Evolutionary conservation across 2,113 vertebrate species (phyloP).

Genomic region (Thalassarche chlororhynchos): DNA sequence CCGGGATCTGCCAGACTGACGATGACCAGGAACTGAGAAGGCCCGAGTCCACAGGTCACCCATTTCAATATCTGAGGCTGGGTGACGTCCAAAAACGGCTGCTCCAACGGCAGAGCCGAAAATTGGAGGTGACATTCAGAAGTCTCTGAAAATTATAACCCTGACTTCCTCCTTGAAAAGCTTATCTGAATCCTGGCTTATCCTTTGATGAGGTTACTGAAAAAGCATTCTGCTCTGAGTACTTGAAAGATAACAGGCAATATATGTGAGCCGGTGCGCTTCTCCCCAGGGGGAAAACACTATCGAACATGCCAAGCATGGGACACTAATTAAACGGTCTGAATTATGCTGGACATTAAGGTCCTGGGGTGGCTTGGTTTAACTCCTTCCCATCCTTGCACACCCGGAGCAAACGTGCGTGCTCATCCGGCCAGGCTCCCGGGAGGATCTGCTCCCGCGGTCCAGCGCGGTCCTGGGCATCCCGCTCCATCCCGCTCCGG

Average conservation of each 20-base stretch:
- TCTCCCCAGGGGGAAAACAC: slow-evolving; percentile 63
- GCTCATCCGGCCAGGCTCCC: no score
- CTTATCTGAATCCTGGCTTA: slow-evolving; percentile 83
- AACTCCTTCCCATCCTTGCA: neutral
- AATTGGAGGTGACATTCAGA: slow-evolving; percentile 87
- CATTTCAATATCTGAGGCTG: slow-evolving; percentile 82
- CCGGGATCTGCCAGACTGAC: slow-evolving; percentile 62
- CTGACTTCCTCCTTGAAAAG: slow-evolving; percentile 82
- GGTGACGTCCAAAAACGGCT: slow-evolving; percentile 68
- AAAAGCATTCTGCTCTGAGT: slow-evolving; percentile 71
- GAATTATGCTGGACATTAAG: neutral
- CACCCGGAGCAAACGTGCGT: rapidly evolving
- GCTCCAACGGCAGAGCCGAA: slow-evolving; percentile 71
- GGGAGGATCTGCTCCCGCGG: neutral
- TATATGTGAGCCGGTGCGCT: slow-evolving; percentile 25
- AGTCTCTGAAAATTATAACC: slow-evolving; percentile 86
- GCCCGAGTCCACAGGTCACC: slow-evolving; percentile 70
- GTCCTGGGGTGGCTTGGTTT: neutral
- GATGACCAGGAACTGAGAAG: slow-evolving; percentile 73
- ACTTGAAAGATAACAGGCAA: slow-evolving; percentile 77
- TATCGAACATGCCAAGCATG: slow-evolving; percentile 1
- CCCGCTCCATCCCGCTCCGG: rapidly evolving
- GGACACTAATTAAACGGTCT: slow-evolving; percentile 65
- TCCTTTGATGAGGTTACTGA: slow-evolving; percentile 83
- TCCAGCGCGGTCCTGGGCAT: neutral